Evolutionary conservation across 1,140 invertebrate genomes (phyloP).

Genomic region (Campoletis sonorensis): DNA sequence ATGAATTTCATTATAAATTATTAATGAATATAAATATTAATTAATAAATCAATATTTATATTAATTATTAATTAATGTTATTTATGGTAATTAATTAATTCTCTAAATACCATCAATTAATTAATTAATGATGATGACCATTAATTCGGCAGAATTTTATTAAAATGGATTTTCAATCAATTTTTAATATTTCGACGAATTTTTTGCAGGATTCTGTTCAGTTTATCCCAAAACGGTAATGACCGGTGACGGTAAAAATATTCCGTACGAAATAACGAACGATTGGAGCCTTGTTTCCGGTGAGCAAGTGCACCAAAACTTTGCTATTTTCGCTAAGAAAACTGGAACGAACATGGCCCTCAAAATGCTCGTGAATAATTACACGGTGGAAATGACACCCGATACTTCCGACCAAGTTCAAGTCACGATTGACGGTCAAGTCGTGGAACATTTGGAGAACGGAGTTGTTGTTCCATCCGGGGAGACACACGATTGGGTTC

Average conservation of each 20-base stretch:
- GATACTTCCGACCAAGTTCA: neutral
- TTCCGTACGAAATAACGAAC: conserved; percentile 51
- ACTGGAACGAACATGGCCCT: conserved; percentile 54
- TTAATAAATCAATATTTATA: neutral
- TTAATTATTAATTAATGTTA: too few relatives aligned
- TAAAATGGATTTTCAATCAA: too few relatives aligned
- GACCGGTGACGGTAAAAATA: conserved; percentile 54
- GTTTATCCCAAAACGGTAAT: conserved; percentile 55
- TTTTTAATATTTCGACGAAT: neutral
- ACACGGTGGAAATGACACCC: conserved; percentile 58
- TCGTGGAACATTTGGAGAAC: conserved; percentile 50
- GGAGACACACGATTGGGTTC: conserved; percentile 34
- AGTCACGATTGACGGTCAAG: conserved; percentile 55
- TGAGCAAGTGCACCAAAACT: conserved; percentile 53
- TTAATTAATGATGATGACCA: too few relatives aligned
- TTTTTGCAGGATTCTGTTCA: conserved; percentile 60
- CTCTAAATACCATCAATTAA: too few relatives aligned
- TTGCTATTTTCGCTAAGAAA: conserved; percentile 59
- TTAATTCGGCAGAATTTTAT: too few relatives aligned
- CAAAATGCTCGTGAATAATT: conserved; percentile 49
- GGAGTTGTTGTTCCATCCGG: conserved; percentile 54
- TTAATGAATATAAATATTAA: neutral
- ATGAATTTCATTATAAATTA: too few relatives aligned
- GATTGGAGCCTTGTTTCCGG: conserved; percentile 63
- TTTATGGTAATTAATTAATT: too few relatives aligned